These are phyloP conservation scores for Lethrus apterus DNA, from an alignment of 1,140 invertebrate species.

Conservation along the genomic window DNA sequence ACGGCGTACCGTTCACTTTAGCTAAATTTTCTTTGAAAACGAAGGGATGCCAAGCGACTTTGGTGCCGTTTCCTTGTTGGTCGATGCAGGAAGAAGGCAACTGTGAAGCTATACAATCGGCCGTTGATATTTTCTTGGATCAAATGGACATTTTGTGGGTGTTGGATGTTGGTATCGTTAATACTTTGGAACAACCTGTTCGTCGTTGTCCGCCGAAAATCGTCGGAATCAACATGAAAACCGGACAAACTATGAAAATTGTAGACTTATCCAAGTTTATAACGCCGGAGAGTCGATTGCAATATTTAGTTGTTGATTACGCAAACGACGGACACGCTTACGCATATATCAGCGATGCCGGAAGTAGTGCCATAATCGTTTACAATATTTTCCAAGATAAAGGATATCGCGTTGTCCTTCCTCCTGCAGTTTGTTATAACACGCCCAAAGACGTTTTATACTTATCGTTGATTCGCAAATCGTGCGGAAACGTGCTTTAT, in stretches of 20 bases:
- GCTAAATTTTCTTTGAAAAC: conserved; percentile 47
- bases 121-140: conserved; percentile 53
- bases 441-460: conserved; percentile 47
- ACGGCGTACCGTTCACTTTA: conserved; percentile 54
- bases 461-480: conserved; percentile 44
- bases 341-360: conserved; percentile 55
- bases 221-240: conserved; percentile 47
- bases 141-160: conserved; percentile 57
- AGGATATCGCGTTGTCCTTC: conserved; percentile 50
- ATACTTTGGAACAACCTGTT: conserved; percentile 49
- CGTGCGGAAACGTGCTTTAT: conserved; percentile 48
- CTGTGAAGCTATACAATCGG: conserved; percentile 53
- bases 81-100: conserved; percentile 54
- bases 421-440: conserved; percentile 41
- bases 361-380: conserved; percentile 50
- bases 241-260: conserved; percentile 49
- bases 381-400: conserved; percentile 46
- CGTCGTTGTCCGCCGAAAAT: conserved; percentile 51
- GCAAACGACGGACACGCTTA: conserved; percentile 44
- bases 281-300: conserved; percentile 44
- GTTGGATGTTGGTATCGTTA: conserved; percentile 57
- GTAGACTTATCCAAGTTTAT: conserved; percentile 49
- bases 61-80: conserved; percentile 57
- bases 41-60: conserved; percentile 40
- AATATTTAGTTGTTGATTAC: conserved; percentile 55